Evolutionary conservation across 2,797 vertebrate species (phyloP), one percentile per base, ranked within the genome.

Genomic region (Hoplostethus atlanticus): DNA sequence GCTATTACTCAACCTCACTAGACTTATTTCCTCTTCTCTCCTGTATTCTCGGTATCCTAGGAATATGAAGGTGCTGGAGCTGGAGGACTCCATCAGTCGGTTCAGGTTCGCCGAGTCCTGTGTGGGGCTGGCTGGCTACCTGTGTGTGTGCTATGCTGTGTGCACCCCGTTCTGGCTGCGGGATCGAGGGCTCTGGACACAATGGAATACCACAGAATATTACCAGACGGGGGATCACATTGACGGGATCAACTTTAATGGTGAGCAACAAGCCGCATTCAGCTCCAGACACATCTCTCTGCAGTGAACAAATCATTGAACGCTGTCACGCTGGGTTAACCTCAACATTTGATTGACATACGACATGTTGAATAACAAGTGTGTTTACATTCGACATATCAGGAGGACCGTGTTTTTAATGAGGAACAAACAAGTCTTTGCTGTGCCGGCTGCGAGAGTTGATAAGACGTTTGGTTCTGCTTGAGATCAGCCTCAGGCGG

Each of bases 131-230:
- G 57, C 59, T 7, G 95, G 95, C 3, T 94, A 94, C 73, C 62
- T 93, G 52, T 94, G 85, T 63, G 87, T 95, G 67, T 68, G 69
- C 73, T 95, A 90, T 0, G 91, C 95, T 0, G 91, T 95, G 52
- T 95, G 89, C 83, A 89, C 90, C 2, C 90, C 94, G 0, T 87
- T 50, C 69, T 96, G 95, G 95, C 73, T 95, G 58, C 89, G 87
- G 6, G 68, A 81, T 7, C 12, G 2, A 25, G 93, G 95, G 42
- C 89, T 95, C 42, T 96, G 94, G 95, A 50, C 79, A 0, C 42
- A 76, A 8, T 80, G 79, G 85, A 92, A 91, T 38, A 21, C 63
- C 56, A 78, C 79, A 13, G 50, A 77, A 73, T 64, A 63, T 60
- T 72, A 90, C 72, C 58, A 66, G 59, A 48, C 10, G 0, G 42